Evolutionary conservation across 2,888 invertebrate genomes (phyloP).

Genomic region (Liodrosophila aerea): DNA sequence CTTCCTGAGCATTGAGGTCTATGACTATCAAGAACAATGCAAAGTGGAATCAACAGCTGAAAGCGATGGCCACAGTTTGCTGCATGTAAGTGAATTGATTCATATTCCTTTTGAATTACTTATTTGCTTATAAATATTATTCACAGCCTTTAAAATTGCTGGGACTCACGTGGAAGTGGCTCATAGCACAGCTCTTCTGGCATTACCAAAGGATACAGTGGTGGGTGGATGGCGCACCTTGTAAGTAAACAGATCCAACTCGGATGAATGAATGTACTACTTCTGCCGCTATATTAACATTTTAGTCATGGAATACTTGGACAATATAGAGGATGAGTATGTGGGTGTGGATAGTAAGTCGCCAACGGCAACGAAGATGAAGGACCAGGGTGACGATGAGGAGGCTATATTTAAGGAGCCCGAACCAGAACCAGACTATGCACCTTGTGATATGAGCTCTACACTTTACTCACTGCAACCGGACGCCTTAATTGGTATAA

Average conservation of each 20-base stretch:
- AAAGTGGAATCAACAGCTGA: conserved; percentile 80
- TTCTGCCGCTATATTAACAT: neutral
- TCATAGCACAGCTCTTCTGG: conserved; percentile 81
- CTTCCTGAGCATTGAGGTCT: conserved; percentile 89
- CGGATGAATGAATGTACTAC: neutral
- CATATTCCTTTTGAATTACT: neutral
- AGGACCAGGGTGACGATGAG: conserved; percentile 77
- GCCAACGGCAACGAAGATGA: conserved; percentile 66
- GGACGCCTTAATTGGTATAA: conserved; percentile 82
- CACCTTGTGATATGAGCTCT: conserved; percentile 89
- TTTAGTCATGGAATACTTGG: conserved; percentile 82
- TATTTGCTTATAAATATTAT: neutral
- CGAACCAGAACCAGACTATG: conserved; percentile 74
- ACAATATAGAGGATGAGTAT: conserved; percentile 82
- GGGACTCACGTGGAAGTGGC: conserved; percentile 82
- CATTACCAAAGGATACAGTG: conserved; percentile 78
- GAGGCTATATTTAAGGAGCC: conserved; percentile 82
- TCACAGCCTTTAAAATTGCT: conserved; percentile 83
- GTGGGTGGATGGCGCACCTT: conserved; percentile 81
- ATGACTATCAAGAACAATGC: conserved; percentile 93
- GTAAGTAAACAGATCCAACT: conserved; percentile 58
- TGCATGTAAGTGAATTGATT: conserved; percentile 78
- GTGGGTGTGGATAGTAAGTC: conserved; percentile 76
- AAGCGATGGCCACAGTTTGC: conserved; percentile 75
- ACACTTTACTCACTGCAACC: conserved; percentile 88